Evolutionary conservation across 2,113 vertebrate genomes (phyloP), one percentile per base, ranked within the genome.

Genomic region (Xyliphius kryptos): DNA sequence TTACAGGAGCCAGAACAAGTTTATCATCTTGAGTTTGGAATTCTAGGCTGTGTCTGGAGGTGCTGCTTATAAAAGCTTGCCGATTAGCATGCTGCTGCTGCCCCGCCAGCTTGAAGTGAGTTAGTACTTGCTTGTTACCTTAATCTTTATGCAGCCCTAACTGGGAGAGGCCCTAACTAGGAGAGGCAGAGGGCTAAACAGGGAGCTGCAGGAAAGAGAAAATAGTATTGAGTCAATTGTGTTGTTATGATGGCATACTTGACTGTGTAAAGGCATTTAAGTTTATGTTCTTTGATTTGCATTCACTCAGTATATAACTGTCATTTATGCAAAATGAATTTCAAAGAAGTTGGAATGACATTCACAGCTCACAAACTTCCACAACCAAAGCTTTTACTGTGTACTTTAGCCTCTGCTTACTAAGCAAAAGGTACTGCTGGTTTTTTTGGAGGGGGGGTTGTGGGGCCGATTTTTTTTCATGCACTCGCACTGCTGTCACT

Each of bases 91-190:
- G 91, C 91, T 88, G 87, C 71, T 82, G 80, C 84, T 81, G 43
- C 47, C 91, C 92, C 90, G 81, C 77, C 36, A 91, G 91, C 91
- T 22, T n/a, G 87, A 83, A 87, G 88, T 86, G 86, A 87, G 88
- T 93, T 91, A 90, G 90, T 90, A 92, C 89, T 91, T 89, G 88
- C 90, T 85, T 80, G 90, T 91, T 88, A 86, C 62, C 71, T 81
- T 91, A 93, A 92, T 95, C 90, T 93, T 83, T 90, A 90, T 90
- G 89, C 89, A 91, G 87, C 88, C 87, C 87, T 91, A 91, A 93
- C 91, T 88, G n/a, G n/a, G n/a, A n/a, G n/a, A n/a, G n/a, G n/a
- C n/a, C n/a, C n/a, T n/a, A n/a, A n/a, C n/a, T n/a, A 92, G 88
- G 88, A 89, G 87, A 89, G 91, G 89, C 86, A 85, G 86, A 70